Conservation (phyloP, 1,140 invertebrate genomes). For the Cotesia typhae region DNA sequence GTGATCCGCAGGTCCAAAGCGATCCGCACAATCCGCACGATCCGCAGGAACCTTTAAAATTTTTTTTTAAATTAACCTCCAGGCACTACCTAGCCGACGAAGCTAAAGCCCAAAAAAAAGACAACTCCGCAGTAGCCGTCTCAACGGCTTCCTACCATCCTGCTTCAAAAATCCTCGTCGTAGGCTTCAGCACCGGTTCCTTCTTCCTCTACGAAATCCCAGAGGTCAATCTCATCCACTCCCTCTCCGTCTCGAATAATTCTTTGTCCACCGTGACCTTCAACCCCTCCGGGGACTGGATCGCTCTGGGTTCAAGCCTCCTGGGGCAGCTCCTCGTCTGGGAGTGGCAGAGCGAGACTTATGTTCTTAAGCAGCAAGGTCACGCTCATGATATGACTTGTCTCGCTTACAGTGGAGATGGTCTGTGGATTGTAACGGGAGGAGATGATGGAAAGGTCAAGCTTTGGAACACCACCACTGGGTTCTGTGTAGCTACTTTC, state of each 20-base stretch:
- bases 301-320: constrained; percentile 85
- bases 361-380: constrained; percentile 96
- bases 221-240: constrained; percentile 91
- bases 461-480: constrained; percentile 89
- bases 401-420: constrained; percentile 90
- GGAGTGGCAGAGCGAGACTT: constrained; percentile 99
- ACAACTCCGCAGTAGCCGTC: constrained; percentile 69
- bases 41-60: constrained; percentile 58
- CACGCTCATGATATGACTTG: constrained; percentile 90
- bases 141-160: constrained; percentile 85
- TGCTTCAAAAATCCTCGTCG: constrained; percentile 75
- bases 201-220: constrained; percentile 95
- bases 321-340: constrained; percentile 93
- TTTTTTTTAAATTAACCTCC: constrained; percentile 74
- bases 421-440: constrained; percentile 89
- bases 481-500: constrained; percentile 97
- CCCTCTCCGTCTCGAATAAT: constrained; percentile 83
- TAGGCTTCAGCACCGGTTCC: constrained; percentile 80
- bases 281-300: constrained; percentile 93
- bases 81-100: constrained; percentile 79
- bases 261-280: constrained; percentile 81
- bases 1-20: constrained; percentile 29
- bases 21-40: constrained; percentile 33
- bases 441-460: constrained; percentile 97
- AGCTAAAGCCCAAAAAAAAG: constrained; percentile 67